These are phyloP conservation scores for Incurvaria masculella DNA, from an alignment of 2,888 invertebrate genomes.

Conservation along the genomic window DNA sequence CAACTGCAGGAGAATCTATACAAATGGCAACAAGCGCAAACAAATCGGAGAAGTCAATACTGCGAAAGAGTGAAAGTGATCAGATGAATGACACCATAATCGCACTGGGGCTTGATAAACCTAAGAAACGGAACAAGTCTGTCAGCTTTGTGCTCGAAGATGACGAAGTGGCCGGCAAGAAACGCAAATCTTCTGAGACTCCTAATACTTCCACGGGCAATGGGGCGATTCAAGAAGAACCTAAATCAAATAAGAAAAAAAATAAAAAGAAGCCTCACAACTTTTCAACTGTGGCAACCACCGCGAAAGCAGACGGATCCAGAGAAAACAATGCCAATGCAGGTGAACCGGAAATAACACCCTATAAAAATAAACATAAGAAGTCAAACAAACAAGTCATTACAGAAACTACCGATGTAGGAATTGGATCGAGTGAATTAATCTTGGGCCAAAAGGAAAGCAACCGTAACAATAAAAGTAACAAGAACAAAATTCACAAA, in stretches of 20 bases:
- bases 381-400: conserved; percentile 11
- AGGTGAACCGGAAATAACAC: conserved; percentile 16
- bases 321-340: conserved; percentile 17
- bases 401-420: conserved; percentile 21
- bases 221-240: no score
- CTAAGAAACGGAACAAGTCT: conserved; percentile 43
- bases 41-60: neutral
- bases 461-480: conserved; percentile 14
- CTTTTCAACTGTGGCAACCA: no score
- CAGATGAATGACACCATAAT: no score
- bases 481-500: no score
- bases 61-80: no score
- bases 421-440: conserved; percentile 23
- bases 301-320: no score
- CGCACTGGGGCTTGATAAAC: conserved; percentile 21
- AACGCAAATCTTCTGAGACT: conserved; percentile 29
- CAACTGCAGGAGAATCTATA: no score
- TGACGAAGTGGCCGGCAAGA: conserved; percentile 28
- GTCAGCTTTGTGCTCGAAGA: conserved; percentile 44
- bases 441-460: conserved; percentile 18
- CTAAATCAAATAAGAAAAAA: no score
- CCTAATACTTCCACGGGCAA: no score
- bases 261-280: no score
- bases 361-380: conserved; percentile 8
- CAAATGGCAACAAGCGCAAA: neutral